Conservation (phyloP, 2,888 invertebrate species). For the Perizoma affinitatum region DNA sequence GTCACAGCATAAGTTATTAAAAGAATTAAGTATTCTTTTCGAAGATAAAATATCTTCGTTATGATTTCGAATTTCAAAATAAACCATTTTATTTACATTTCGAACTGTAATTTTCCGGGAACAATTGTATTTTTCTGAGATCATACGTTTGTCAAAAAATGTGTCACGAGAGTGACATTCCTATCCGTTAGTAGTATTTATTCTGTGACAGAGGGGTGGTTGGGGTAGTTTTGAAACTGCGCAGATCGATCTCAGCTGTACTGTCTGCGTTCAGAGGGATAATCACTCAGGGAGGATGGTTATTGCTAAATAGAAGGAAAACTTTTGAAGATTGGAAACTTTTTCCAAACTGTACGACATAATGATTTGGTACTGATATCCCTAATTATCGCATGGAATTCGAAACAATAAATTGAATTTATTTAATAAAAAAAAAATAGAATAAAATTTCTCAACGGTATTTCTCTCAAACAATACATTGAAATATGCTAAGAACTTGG, state of each 20-base stretch:
- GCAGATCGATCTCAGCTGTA: conserved; percentile 33
- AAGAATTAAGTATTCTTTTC: no score
- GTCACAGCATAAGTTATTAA: no score
- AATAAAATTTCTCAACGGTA: no score
- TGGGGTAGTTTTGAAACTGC: conserved; percentile 25
- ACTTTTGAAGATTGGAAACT: conserved; percentile 3
- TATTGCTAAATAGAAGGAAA: conserved; percentile 20
- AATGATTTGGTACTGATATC: conserved; percentile 10
- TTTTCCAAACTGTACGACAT: conserved; percentile 13
- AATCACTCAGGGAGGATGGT: conserved; percentile 24
- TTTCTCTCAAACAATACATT: no score
- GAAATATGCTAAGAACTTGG: no score
- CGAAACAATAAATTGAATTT: neutral
- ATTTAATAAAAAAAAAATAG: neutral
- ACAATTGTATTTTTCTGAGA: no score
- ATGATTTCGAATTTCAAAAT: no score
- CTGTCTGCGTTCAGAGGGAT: conserved; percentile 22
- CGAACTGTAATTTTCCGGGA: no score
- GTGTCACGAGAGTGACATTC: no score
- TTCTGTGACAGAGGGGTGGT: conserved; percentile 17
- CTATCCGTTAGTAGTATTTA: neutral
- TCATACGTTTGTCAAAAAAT: no score
- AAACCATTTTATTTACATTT: no score
- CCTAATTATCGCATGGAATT: neutral
- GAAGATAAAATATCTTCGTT: no score